phyloP scores from a whole-genome alignment of 1,140 invertebrate species.

The Drosophila setifemur region DNA sequence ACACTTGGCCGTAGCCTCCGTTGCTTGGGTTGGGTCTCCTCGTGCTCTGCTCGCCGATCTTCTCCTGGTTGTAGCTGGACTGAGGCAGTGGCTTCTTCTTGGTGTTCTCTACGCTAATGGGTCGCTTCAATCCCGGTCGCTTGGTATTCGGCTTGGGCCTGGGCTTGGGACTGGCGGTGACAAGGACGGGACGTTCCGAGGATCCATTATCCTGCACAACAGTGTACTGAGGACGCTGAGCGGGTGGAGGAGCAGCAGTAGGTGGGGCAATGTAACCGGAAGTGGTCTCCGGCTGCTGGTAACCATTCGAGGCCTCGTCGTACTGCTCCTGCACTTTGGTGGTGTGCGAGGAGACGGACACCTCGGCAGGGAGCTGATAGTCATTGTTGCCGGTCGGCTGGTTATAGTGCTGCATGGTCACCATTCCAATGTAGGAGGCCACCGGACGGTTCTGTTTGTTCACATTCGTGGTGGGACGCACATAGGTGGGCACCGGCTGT shows the following conservation, averaged over 20 bases:
- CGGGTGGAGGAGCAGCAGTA: slow-evolving; percentile 9
- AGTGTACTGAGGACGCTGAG: slow-evolving; percentile 57
- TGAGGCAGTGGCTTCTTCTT: slow-evolving; percentile 35
- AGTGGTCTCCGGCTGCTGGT: slow-evolving; percentile 46
- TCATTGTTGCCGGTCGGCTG: slow-evolving; percentile 4
- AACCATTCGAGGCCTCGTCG: slow-evolving; percentile 33
- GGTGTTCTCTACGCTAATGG: slow-evolving; percentile 23
- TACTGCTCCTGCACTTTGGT: slow-evolving; percentile 70
- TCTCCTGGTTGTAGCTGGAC: slow-evolving; percentile 33
- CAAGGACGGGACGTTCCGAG: slow-evolving; percentile 51
- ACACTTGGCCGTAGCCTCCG: slow-evolving; percentile 9
- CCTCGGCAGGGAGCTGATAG: slow-evolving; percentile 59
- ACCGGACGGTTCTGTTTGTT: slow-evolving; percentile 59
- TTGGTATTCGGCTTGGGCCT: slow-evolving; percentile 55
- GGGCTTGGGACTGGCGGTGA: slow-evolving; percentile 61
- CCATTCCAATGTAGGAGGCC: slow-evolving; percentile 72
- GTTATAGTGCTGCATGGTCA: slow-evolving; percentile 72
- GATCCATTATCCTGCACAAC: slow-evolving; percentile 15
- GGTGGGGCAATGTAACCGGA: slow-evolving; percentile 29
- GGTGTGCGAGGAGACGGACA: slow-evolving; percentile 74
- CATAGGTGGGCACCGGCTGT: slow-evolving; percentile 39
- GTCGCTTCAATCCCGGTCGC: slow-evolving; percentile 31
- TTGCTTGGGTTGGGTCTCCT: slow-evolving; percentile 22
- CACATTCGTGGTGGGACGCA: slow-evolving; percentile 48
- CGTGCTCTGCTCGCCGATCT: slow-evolving; percentile 12